Conservation (phyloP, 2,888 invertebrate genomes). For the Dasypogon diadema region DNA sequence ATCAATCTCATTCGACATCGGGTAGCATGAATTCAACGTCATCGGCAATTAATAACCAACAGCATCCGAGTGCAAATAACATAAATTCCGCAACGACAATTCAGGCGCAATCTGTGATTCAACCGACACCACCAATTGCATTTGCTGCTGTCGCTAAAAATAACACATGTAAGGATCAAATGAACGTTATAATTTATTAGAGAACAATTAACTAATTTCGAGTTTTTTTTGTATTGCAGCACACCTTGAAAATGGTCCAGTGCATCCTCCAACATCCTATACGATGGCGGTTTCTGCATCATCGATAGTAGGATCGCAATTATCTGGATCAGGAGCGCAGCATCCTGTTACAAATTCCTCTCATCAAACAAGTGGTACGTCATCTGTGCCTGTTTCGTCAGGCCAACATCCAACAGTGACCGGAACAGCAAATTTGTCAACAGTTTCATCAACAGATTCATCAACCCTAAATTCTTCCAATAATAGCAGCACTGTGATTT, state of each 20-base stretch:
- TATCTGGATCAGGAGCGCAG: slow-evolving; percentile 43
- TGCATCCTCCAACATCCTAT: slow-evolving; percentile 62
- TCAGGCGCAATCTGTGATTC: slow-evolving; percentile 69
- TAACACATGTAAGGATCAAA: slow-evolving; percentile 67
- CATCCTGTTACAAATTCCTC: slow-evolving; percentile 62
- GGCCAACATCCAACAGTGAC: slow-evolving; percentile 38
- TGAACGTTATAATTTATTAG: not conserved
- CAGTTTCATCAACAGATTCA: slow-evolving; percentile 54
- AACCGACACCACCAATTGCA: slow-evolving; percentile 68
- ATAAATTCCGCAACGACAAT: slow-evolving; percentile 60
- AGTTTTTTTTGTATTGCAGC: slow-evolving; percentile 59
- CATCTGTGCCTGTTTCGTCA: slow-evolving; percentile 15
- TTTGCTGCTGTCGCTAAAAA: slow-evolving; percentile 77
- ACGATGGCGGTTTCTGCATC: slow-evolving; percentile 63
- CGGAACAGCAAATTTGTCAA: slow-evolving; percentile 20
- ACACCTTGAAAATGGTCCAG: slow-evolving; percentile 68
- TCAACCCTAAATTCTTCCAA: slow-evolving; percentile 61
- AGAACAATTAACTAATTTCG: not conserved
- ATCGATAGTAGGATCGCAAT: slow-evolving; percentile 62
- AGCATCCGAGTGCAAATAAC: slow-evolving; percentile 49
- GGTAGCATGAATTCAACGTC: slow-evolving; percentile 62
- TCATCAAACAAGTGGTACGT: slow-evolving; percentile 62
- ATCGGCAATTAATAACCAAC: slow-evolving; percentile 62
- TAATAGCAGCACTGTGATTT: slow-evolving; percentile 58
- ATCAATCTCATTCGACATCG: slow-evolving; percentile 64